phyloP scores from a whole-genome alignment of 2,113 vertebrate species.

The Campylorhamphus procurvoides region DNA sequence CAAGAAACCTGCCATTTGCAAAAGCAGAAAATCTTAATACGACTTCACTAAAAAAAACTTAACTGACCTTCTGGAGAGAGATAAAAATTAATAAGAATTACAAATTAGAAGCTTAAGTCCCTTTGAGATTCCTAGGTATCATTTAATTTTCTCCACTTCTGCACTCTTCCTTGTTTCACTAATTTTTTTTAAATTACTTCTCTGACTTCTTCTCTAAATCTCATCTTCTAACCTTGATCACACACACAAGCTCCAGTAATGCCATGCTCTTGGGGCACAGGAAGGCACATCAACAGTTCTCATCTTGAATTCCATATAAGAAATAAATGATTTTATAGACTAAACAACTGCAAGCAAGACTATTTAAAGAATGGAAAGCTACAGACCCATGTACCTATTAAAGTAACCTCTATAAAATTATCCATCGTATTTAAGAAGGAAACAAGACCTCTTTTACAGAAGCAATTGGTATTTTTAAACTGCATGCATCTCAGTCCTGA shows the following conservation, averaged over 20 bases:
- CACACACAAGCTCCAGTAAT: not conserved
- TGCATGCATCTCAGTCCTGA: not conserved
- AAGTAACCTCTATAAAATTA: not conserved
- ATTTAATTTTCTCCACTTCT: not conserved
- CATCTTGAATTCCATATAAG: not conserved
- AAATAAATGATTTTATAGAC: not conserved
- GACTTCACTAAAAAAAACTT: not conserved
- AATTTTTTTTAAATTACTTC: not conserved
- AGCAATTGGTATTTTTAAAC: not conserved
- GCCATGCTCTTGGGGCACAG: not conserved
- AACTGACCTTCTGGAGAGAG: not conserved
- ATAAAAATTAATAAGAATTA: not conserved
- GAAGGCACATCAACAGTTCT: not conserved
- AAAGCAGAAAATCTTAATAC: not conserved
- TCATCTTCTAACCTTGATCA: not conserved
- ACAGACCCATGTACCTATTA: rapidly evolving
- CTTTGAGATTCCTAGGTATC: not conserved
- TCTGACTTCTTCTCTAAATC: not conserved
- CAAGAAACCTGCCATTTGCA: not conserved
- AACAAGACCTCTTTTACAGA: not conserved
- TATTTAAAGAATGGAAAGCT: not conserved
- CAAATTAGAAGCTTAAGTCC: not conserved
- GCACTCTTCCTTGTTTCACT: not conserved
- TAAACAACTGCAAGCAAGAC: not conserved
- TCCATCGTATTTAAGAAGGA: not conserved